Evolutionary conservation across 2,113 vertebrate genomes (phyloP).

Genomic region (Plectropomus leopardus): DNA sequence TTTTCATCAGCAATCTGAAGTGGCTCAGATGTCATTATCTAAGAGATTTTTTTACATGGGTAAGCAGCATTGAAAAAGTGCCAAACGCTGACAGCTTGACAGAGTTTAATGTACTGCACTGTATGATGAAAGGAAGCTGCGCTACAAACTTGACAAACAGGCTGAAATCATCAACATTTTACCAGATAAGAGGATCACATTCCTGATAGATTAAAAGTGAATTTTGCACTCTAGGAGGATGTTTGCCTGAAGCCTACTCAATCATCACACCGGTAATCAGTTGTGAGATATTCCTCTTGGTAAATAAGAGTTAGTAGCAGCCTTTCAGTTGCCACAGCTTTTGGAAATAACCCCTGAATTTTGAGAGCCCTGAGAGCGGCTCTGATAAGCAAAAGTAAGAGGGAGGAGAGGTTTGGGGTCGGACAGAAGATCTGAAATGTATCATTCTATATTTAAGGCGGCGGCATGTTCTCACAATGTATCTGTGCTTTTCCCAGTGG

Average conservation of each 20-base stretch:
- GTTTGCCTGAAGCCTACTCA: slow-evolving; percentile 18
- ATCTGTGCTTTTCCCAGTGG: neutral
- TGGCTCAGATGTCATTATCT: neutral
- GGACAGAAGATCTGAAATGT: slow-evolving; percentile 32
- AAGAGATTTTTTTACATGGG: neutral
- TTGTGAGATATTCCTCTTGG: slow-evolving; percentile 23
- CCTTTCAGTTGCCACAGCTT: slow-evolving; percentile 28
- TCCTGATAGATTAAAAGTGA: slow-evolving; percentile 48
- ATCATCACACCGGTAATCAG: slow-evolving; percentile 21
- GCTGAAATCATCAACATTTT: neutral
- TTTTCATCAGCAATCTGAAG: neutral
- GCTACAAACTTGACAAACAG: slow-evolving; percentile 19
- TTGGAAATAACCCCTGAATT: neutral
- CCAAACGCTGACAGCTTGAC: neutral
- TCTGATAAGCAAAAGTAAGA: slow-evolving; percentile 15
- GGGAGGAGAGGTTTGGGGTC: neutral
- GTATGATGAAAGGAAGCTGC: neutral
- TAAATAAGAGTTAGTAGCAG: slow-evolving; percentile 9
- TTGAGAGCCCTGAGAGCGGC: slow-evolving; percentile 18
- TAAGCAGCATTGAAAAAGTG: neutral
- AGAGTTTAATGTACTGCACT: too few relatives aligned
- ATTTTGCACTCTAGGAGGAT: neutral
- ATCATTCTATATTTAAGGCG: slow-evolving; percentile 36
- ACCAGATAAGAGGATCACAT: slow-evolving; percentile 40
- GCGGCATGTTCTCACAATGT: slow-evolving; percentile 1